phyloP scores from a whole-genome alignment of 2,888 invertebrate genomes.

The Agonopterix subpropinquella region DNA sequence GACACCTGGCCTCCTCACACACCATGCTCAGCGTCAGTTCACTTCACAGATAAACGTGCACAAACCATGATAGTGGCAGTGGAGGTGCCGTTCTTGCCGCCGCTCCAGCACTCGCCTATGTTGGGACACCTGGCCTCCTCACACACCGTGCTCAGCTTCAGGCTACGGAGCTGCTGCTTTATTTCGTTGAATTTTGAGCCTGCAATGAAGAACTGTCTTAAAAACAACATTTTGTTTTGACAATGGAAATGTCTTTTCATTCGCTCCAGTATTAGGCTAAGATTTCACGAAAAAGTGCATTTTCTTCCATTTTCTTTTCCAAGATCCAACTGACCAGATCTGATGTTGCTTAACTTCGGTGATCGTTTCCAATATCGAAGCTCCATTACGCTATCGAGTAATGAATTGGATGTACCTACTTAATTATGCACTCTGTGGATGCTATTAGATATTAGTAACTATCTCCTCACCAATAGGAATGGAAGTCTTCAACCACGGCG shows the following conservation, averaged over 20 bases:
- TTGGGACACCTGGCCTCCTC: conserved; percentile 99
- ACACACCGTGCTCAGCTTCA: conserved; percentile 96
- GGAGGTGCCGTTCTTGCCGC: conserved; percentile 94
- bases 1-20: conserved; percentile 98
- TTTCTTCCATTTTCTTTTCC: no score
- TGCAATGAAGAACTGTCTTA: conserved; percentile 18
- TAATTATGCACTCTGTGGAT: no score
- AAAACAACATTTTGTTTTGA: no score
- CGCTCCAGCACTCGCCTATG: conserved; percentile 99
- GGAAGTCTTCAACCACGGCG: conserved; percentile 96
- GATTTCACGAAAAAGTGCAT: no score
- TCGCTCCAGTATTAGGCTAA: no score
- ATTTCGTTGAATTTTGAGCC: conserved; percentile 87
- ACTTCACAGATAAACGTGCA: no score
- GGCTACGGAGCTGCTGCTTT: conserved; percentile 87
- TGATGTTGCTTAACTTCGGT: no score
- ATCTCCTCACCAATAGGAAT: conserved; percentile 87
- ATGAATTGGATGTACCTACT: no score
- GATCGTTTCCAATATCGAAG: no score
- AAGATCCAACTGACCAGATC: no score
- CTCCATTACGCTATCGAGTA: no score
- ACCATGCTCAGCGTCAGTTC: conserved; percentile 92
- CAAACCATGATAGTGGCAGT: conserved; percentile 99
- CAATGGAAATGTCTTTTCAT: no score
- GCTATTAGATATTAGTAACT: not conserved